Percentiles rank a stretch among this genome's conserved stretches.
phyloP scores from a whole-genome alignment of 2,888 invertebrate species.

The Zele albiditarsus region DNA sequence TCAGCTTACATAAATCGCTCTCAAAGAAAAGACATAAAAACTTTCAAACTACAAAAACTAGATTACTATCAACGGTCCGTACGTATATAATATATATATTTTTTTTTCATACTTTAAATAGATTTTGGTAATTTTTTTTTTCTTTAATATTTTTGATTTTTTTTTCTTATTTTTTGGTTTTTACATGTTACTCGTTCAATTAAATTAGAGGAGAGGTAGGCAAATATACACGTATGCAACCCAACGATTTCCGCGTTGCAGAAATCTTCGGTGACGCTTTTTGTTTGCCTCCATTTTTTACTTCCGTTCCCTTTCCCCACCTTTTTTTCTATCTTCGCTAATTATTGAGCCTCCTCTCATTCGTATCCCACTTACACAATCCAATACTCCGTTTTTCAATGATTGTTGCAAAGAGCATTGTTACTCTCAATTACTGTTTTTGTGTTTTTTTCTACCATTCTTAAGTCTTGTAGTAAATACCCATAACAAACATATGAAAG shows the following conservation, averaged over 20 bases:
- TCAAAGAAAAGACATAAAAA: slow-evolving; percentile 1
- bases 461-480: slow-evolving; percentile 24
- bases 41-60: background rate
- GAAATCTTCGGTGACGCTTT: background rate
- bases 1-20: background rate
- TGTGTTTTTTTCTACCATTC: slow-evolving; percentile 19
- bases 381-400: background rate
- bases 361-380: background rate
- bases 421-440: slow-evolving; percentile 14
- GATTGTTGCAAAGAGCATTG: background rate
- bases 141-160: slow-evolving; percentile 1
- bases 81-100: background rate
- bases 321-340: background rate
- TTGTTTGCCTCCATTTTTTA: background rate
- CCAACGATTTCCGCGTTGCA: background rate
- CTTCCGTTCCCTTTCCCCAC: background rate
- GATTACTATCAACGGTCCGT: background rate
- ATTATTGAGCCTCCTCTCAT: background rate
- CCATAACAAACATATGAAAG: slow-evolving; percentile 44
- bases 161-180: background rate
- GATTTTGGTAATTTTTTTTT: slow-evolving; percentile 11
- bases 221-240: background rate
- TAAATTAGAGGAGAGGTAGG: background rate
- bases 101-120: slow-evolving; percentile 34
- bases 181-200: background rate